phyloP scores from a whole-genome alignment of 2,113 vertebrate genomes.

The Pavo muticus region DNA sequence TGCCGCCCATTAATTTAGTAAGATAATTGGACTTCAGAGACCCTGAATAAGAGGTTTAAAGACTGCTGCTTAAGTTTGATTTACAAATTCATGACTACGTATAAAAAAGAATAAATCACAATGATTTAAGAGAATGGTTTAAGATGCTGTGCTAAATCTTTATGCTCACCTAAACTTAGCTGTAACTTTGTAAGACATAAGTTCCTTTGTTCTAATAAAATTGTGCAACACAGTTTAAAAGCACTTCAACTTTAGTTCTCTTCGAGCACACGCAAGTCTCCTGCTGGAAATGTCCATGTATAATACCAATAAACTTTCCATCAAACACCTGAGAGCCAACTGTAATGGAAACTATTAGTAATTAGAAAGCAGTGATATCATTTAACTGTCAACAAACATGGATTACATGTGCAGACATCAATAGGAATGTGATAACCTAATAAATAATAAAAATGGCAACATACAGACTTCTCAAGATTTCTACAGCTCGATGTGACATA shows the following conservation, averaged over 20 bases:
- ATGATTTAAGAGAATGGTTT: constrained; percentile 7
- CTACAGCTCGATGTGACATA: not conserved
- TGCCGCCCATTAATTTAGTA: constrained; percentile 9
- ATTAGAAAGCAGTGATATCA: not conserved
- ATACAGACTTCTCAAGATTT: not conserved
- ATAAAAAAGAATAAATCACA: not conserved
- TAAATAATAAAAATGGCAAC: not conserved
- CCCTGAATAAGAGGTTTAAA: constrained; percentile 6
- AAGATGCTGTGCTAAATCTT: constrained; percentile 22
- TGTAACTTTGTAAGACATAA: not conserved
- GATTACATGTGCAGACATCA: not conserved
- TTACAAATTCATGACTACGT: constrained; percentile 18
- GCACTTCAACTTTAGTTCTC: not conserved
- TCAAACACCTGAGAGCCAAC: not conserved
- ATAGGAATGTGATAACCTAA: not conserved
- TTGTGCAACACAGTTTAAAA: not conserved
- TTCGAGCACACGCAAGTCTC: not conserved
- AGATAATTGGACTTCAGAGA: not conserved
- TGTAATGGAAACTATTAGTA: not conserved
- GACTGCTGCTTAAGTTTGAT: not conserved
- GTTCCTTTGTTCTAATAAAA: not conserved
- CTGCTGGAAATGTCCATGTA: not conserved
- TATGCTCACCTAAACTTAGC: not conserved
- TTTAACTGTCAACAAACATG: not conserved
- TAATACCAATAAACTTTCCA: not conserved